Conservation (phyloP, 2,888 invertebrate genomes). For the Pristionchus maxplancki region DNA sequence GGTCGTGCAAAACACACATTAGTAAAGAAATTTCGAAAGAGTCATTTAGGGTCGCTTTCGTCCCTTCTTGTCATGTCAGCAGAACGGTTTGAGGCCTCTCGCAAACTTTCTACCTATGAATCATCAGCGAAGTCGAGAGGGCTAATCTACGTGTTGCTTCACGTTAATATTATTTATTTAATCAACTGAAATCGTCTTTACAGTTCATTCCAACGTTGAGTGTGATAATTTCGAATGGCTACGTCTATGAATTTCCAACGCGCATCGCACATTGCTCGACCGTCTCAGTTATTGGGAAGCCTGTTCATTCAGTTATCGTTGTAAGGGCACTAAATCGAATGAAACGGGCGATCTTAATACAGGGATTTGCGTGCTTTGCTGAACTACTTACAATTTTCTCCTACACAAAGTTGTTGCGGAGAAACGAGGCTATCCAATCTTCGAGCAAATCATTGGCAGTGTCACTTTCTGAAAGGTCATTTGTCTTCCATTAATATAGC, state of each 20-base stretch:
- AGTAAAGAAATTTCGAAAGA: neutral
- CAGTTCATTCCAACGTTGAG: no score
- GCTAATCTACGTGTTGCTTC: neutral
- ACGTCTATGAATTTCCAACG: neutral
- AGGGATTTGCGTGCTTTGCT: neutral
- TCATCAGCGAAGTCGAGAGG: neutral
- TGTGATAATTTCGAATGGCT: neutral
- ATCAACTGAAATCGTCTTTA: neutral
- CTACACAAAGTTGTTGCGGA: neutral
- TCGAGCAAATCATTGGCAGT: neutral
- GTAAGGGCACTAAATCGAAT: neutral
- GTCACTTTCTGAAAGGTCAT: neutral
- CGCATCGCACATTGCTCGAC: neutral
- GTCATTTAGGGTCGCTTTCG: neutral
- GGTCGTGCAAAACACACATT: neutral
- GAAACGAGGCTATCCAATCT: neutral
- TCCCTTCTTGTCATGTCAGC: neutral
- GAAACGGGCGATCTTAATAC: neutral
- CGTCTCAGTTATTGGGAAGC: neutral
- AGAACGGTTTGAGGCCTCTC: neutral
- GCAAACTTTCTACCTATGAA: neutral
- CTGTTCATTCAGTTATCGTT: neutral
- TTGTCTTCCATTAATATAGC: neutral
- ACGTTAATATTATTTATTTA: neutral
- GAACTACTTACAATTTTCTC: neutral